Percentiles rank a stretch among this genome's conserved stretches.
These are phyloP conservation scores for Phenganax stokvisi DNA, from an alignment of 92 coral and sea anemone species.

Conservation along the genomic window DNA sequence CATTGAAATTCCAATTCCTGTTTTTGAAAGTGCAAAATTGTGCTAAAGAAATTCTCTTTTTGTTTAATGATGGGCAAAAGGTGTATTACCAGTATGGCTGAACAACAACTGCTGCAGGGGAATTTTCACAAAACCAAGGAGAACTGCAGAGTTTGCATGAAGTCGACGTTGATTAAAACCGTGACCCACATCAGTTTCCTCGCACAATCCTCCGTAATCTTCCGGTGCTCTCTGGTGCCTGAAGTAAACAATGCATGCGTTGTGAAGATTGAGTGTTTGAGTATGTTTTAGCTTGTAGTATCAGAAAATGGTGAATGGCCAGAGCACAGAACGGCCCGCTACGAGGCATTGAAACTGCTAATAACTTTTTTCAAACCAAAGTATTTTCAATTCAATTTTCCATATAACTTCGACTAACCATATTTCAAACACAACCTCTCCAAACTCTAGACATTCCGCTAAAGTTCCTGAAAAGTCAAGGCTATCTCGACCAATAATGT, in stretches of 20 bases:
- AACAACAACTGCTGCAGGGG: slow-evolving; percentile 63
- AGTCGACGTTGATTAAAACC: slow-evolving; percentile 22
- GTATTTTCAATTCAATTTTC: too few relatives aligned
- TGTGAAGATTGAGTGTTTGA: too few relatives aligned
- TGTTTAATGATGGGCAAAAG: too few relatives aligned
- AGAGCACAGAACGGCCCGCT: too few relatives aligned
- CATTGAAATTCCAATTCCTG: too few relatives aligned
- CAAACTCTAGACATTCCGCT: slow-evolving; percentile 76
- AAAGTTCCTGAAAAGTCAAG: slow-evolving; percentile 52
- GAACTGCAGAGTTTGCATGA: slow-evolving; percentile 47
- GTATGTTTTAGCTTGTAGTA: too few relatives aligned
- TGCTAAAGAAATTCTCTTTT: too few relatives aligned
- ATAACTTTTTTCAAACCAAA: too few relatives aligned
- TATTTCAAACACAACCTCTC: slow-evolving; percentile 69
- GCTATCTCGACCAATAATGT: slow-evolving; percentile 37
- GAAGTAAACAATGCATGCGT: not conserved
- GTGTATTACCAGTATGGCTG: slow-evolving; percentile 65
- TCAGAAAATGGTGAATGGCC: too few relatives aligned
- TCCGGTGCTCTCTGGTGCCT: slow-evolving; percentile 81
- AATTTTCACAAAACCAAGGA: slow-evolving; percentile 67
- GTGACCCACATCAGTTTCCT: slow-evolving; percentile 14
- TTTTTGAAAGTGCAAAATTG: too few relatives aligned
- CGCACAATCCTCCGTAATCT: slow-evolving; percentile 31
- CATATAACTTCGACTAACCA: slow-evolving; percentile 56
- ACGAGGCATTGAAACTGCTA: too few relatives aligned